Evolutionary conservation across 2,797 vertebrate species (phyloP), one percentile per base, ranked within the genome.

Genomic region (Ctenosaura bakeri): DNA sequence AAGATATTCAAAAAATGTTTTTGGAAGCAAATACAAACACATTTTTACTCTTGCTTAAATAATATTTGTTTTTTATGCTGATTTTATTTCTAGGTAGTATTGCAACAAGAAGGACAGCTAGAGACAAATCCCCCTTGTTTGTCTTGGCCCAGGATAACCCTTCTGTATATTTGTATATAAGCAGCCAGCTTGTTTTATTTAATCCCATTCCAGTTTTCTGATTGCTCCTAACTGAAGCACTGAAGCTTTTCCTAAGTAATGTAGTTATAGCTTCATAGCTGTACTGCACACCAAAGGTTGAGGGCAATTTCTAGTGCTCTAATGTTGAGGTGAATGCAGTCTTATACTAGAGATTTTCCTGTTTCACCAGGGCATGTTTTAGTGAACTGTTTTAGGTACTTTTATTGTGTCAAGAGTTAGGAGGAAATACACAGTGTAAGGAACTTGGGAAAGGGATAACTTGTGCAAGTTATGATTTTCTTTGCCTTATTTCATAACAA

Each of bases 81-180:
- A 83, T 38, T 71, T 13, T 35, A 59, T 71, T 89, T 89, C 62
- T 86, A 62, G 26, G 64, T 29, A 74, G 24, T 59, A 52, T 81
- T 81, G 13, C 54, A 79, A 42, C 29, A 81, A 81, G 12, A 74
- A 52, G 32, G 24, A 29, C 66, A 54, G 46, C 59, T 85, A 78
- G 83, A 79, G 18, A 29, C 35, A 12, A 62, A 8, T 5, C 18
- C 38, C 8, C 14, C 42, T 54, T 69, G 5, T 14, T 56, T 69
- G 26, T 24, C 22, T 42, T 64, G 12, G 8, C 3, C 66, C 29
- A n/a, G 29, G 32, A 85, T 52, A 71, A 5, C 32, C 52, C 35
- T 66, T 26, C 64, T 62, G 38, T 32, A 46, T 64, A 73, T 73
- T 71, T 71, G 3, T 42, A 24, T 66, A 18, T 13, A 32, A 66